Base-by-base conservation (phyloP, 2,888 invertebrate genomes). In the Spodoptera littoralis region DNA sequence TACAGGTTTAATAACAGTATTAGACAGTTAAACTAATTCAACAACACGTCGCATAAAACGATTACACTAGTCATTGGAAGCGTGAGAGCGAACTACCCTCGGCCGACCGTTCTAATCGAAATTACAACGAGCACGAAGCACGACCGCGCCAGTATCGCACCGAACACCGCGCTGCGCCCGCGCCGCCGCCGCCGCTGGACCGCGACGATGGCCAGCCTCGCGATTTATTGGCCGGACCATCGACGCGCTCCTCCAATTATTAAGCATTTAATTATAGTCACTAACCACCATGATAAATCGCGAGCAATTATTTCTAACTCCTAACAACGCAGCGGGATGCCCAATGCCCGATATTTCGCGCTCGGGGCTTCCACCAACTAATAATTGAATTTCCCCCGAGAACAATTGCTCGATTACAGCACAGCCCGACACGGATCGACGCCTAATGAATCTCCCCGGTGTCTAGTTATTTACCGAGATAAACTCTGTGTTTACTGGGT, bases 401-500 rank as follows among this genome's bases (percentile, higher is more conserved):
- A 94, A 94, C 94, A 93, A 94, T 94, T 92, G 93, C 92, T 89
- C 93, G 92, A 94, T 92, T 94, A 94, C 90, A 88, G 89, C 88
- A 87, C 84, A 85, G 86, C 85, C 85, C 88, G 89, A 91, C 93
- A 89, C 88, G 89, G 91, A 92, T 91, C 92, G 92, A 93, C 90
- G 92, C 91, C 91, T 93, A 94, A 94, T 94, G 94, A 94, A 93
- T 94, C 94, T 93, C 89, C 85, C 81, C 84, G 88, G 91, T 92
- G 93, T 92, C 92, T 92, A 91, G 92, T 91, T 93, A 93, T 91
- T 93, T 91, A 92, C 91, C 80, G 88, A 92, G 93, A 93, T 93
- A 93, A 93, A 92, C 91, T 87, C 90, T 84, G 89, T 92, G 92
- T 92, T 93, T 93, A 92, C 92, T 87, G 88, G 89, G 84, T 88